Base-by-base conservation (phyloP, 2,888 invertebrate species). In the Lasius platythorax region DNA sequence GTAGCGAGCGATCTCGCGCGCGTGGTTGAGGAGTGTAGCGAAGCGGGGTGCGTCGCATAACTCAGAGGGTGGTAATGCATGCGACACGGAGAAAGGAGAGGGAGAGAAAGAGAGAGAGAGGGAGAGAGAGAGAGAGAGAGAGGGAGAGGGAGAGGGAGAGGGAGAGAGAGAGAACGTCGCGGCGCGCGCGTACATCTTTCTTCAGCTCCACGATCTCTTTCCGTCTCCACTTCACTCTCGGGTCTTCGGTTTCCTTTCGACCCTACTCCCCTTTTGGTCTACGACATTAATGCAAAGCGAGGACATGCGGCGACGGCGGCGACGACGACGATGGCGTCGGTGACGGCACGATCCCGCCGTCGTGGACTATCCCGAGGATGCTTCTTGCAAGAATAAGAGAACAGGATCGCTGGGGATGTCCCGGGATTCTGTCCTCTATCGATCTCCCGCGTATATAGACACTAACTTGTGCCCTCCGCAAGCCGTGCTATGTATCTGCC, bases 401-500 rank as follows among this genome's bases (percentile, higher is more conserved):
- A 94, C 94, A 94, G 94, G 93, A 94, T 94, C 93, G 94, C 94
- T 94, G 94, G 94, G 94, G 94, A 94, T 94, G 94, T 93, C 94
- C 94, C 94, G 94, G 94, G 94, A 94, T 94, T 94, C 94, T 94
- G 94, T 94, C 94, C 94, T 94, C 94, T 94, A 94, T 94, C 94
- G 94, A 94, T 94, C 94, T 94, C 93, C 86, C 87, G 91, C 91
- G 92, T 92, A 93, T 93, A 94, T 93, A 94, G 93, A 94, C 93
- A 93, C 93, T 93, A 94, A 93, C 93, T 94, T 93, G 94, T 93
- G 93, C 93, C 93, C 93, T 93, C 94, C 92, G 89, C 94, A 93
- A 92, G 91, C 92, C 92, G 91, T 90, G 92, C 92, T 92, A 92
- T 93, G 92, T 92, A 93, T 92, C 92, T 87, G 89, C 90, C 88